These are phyloP conservation scores for Notothenia rossii DNA, from an alignment of 2,113 vertebrate species.

Conservation along the genomic window DNA sequence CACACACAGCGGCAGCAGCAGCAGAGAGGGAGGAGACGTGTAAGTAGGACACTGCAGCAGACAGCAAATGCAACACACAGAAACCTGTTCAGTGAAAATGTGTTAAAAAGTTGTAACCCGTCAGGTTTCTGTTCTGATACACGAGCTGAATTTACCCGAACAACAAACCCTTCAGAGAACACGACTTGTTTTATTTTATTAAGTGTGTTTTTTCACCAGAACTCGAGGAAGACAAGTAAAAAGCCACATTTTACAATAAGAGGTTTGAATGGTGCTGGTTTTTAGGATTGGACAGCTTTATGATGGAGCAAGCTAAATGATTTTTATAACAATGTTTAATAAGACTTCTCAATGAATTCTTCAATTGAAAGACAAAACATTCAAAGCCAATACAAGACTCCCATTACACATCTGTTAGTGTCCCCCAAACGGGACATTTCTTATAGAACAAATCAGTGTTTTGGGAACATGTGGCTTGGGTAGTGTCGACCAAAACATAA, in stretches of 20 bases:
- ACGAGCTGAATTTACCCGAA: not conserved
- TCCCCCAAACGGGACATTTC: not conserved
- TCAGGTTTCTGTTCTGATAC: not conserved
- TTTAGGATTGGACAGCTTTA: not conserved
- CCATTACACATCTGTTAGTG: not conserved
- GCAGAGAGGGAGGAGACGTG: constrained; percentile 58
- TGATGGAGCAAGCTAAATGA: not conserved
- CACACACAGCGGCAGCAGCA: too few species aligned
- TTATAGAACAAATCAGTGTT: too few species aligned
- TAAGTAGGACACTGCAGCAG: constrained; percentile 80
- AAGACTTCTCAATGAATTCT: too few species aligned
- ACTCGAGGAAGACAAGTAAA: not conserved
- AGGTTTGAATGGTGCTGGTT: not conserved
- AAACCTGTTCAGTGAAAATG: not conserved
- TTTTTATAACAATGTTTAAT: too few species aligned
- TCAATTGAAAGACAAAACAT: too few species aligned
- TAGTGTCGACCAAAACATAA: too few species aligned
- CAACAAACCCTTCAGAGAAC: not conserved
- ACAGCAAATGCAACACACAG: constrained; percentile 32
- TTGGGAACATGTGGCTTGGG: too few species aligned
- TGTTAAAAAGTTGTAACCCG: constrained; percentile 1
- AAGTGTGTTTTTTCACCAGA: accelerated
- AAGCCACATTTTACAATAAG: not conserved
- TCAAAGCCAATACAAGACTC: not conserved
- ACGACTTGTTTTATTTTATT: too few species aligned